These are phyloP conservation scores for Hyperopisus bebe DNA, from an alignment of 2,113 vertebrate species.

Conservation along the genomic window DNA sequence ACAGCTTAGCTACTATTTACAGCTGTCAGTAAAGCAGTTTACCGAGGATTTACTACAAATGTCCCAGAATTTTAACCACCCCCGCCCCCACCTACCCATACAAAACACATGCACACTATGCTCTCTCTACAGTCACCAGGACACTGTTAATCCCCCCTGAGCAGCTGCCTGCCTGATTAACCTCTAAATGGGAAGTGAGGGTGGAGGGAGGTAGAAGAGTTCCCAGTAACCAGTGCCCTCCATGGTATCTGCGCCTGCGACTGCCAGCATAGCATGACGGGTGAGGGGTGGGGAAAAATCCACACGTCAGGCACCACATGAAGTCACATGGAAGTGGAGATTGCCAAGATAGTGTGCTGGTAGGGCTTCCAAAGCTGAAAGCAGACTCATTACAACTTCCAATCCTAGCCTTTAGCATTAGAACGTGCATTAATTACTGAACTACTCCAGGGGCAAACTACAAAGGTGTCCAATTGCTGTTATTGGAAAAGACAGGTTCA, in stretches of 20 bases:
- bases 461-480: background rate
- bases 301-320: background rate
- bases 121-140: background rate
- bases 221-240: background rate
- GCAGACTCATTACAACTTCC: background rate
- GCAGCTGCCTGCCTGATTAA: conserved; percentile 1
- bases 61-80: conserved; percentile 23
- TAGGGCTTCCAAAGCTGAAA: background rate
- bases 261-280: background rate
- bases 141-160: background rate
- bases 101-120: background rate
- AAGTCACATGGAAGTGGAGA: background rate
- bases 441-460: background rate
- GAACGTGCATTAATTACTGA: background rate
- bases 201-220: background rate
- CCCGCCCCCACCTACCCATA: conserved; percentile 1
- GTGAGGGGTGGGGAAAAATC: background rate
- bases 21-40: conserved; percentile 56
- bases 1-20: conserved; percentile 46
- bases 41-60: conserved; percentile 44
- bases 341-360: background rate
- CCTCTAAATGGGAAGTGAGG: background rate
- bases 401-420: background rate
- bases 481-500: background rate
- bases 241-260: background rate